phyloP scores from a whole-genome alignment of 64 coral and sea anemone genomes.

The Dendronephthya gigantea region DNA sequence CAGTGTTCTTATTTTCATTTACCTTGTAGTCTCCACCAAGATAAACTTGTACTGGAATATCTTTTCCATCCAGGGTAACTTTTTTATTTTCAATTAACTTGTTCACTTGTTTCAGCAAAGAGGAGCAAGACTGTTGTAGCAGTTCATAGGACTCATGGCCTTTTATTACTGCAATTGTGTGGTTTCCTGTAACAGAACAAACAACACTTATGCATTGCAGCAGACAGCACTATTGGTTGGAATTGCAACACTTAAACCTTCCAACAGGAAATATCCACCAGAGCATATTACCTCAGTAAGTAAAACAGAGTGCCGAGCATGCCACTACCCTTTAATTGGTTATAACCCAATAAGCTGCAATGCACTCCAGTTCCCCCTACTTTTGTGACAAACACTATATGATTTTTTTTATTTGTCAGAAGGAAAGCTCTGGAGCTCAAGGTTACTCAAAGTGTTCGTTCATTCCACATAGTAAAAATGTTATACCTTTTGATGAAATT shows the following conservation, averaged over 20 bases:
- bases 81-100: background rate
- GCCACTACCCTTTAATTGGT: too few species aligned
- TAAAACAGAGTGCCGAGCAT: too few species aligned
- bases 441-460: background rate
- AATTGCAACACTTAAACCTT: too few species aligned
- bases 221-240: too few species aligned
- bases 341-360: too few species aligned
- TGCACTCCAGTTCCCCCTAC: too few species aligned
- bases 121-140: background rate
- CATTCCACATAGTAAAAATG: background rate
- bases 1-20: too few species aligned
- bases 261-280: too few species aligned
- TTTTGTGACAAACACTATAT: too few species aligned
- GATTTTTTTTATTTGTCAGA: background rate
- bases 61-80: background rate
- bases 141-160: constrained; percentile 18
- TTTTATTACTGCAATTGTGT: constrained; percentile 12
- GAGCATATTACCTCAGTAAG: too few species aligned
- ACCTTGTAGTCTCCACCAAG: constrained; percentile 11
- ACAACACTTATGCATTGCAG: too few species aligned
- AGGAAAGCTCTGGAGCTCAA: too few species aligned
- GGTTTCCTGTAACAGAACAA: background rate
- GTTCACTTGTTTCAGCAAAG: background rate
- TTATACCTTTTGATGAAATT: constrained; percentile 32
- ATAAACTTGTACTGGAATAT: background rate